These are phyloP conservation scores for Tinea trinotella DNA, from an alignment of 2,888 invertebrate genomes.

Conservation along the genomic window DNA sequence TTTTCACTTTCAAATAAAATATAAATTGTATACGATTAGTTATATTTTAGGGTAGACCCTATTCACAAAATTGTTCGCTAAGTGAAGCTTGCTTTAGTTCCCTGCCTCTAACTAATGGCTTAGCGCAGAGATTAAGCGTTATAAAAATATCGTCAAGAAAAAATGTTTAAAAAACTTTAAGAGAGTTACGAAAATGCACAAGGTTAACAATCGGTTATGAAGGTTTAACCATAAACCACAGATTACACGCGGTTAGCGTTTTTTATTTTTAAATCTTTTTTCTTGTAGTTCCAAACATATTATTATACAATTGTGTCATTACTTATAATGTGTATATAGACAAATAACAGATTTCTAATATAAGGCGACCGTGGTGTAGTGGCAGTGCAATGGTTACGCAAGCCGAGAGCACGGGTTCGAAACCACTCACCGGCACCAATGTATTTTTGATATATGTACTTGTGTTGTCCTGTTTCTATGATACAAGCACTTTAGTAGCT, in stretches of 20 bases:
- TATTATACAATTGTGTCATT: slow-evolving; percentile 6
- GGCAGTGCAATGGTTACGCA: too few relatives aligned
- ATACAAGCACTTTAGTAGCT: too few relatives aligned
- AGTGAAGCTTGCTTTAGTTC: slow-evolving; percentile 40
- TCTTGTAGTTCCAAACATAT: not conserved
- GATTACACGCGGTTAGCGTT: slow-evolving; percentile 16
- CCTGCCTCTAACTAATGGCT: slow-evolving; percentile 40
- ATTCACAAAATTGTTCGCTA: slow-evolving; percentile 49
- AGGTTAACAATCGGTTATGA: slow-evolving; percentile 18
- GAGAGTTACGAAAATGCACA: slow-evolving; percentile 16
- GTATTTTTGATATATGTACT: too few relatives aligned
- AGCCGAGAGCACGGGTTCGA: too few relatives aligned
- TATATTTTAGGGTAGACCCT: slow-evolving; percentile 34
- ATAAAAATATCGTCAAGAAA: slow-evolving; percentile 41
- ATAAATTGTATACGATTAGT: slow-evolving; percentile 38
- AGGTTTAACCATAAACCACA: slow-evolving; percentile 17
- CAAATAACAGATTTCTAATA: too few relatives aligned
- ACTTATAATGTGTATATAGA: not conserved
- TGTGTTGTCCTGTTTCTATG: too few relatives aligned
- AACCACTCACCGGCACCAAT: too few relatives aligned
- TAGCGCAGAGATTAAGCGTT: slow-evolving; percentile 38
- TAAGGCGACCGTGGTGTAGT: too few relatives aligned
- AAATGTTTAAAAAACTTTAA: slow-evolving; percentile 21
- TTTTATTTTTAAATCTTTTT: not conserved
- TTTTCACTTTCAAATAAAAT: slow-evolving; percentile 48